phyloP scores from a whole-genome alignment of 2,113 vertebrate genomes.

The Trachemys scripta region DNA sequence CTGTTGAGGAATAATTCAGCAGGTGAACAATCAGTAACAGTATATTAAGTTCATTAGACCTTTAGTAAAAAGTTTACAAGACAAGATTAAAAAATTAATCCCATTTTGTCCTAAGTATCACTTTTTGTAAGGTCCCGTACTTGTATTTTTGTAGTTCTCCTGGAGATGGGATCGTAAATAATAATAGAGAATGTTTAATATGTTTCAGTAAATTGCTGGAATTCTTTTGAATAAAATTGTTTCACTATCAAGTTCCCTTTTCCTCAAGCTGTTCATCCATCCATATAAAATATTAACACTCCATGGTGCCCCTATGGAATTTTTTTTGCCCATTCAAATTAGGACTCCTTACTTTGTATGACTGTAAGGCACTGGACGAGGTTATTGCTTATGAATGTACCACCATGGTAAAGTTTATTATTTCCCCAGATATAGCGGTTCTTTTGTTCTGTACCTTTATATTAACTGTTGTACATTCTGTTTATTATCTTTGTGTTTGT shows the following conservation, averaged over 20 bases:
- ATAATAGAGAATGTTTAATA: background rate
- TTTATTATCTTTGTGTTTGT: background rate
- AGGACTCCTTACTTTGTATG: background rate
- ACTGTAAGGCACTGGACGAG: background rate
- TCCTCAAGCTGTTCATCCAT: background rate
- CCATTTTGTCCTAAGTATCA: background rate
- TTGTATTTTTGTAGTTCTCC: fast-evolving
- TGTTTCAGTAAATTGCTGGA: background rate
- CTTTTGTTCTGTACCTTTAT: background rate
- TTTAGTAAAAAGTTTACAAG: background rate
- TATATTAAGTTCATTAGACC: background rate
- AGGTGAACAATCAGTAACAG: background rate
- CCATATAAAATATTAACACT: background rate
- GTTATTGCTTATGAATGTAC: background rate
- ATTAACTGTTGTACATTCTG: background rate
- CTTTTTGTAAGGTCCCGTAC: fast-evolving
- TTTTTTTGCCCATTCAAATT: background rate
- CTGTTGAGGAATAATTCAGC: background rate
- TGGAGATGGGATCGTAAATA: background rate
- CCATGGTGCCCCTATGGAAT: fast-evolving
- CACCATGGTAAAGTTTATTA: background rate
- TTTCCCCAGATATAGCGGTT: background rate
- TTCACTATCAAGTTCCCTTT: background rate
- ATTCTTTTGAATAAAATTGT: background rate
- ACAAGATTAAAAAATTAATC: background rate